Evolutionary conservation across 2,888 invertebrate genomes (phyloP), one percentile per base, ranked within the genome.

Genomic region (Drosophila antonietae): DNA sequence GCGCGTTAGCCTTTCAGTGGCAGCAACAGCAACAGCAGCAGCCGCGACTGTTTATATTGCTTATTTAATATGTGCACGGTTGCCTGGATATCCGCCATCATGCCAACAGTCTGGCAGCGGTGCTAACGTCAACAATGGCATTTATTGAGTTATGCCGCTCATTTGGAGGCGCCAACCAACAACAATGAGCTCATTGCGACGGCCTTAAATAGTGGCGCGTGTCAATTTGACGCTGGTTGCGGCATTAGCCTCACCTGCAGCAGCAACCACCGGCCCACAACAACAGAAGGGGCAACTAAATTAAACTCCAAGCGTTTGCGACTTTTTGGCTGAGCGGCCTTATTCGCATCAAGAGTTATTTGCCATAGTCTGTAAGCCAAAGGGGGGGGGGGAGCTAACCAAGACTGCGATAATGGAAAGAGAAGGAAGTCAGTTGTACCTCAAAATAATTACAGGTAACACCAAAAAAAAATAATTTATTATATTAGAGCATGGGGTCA

Each of bases 131-230:
- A 78, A 83, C 83, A 84, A 89, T 83, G 75, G 72, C 69, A 75
- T 89, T 88, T 83, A 85, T 85, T 85, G 90, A 89, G 90, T 90
- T 89, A 85, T 85, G 86, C 83, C 86, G 83, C 84, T 89, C 88
- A 88, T 88, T 89, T 85, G 74, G 70, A 72, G 88, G 73, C 69
- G 68, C 83, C 70, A 66, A 3, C 76, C 88, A 82, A 74, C 88
- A 51, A 85, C 84, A 85, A 85, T 85, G 83, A 74, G 76, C 88
- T 89, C 84, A 89, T 85, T 85, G 88, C 77, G 70, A 67, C 62
- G 52, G 61, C 73, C 72, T 82, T 85, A 88, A 85, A 85, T 89
- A 88, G 88, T 85, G 73, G 80, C 88, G 88, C 88, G 86, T 85
- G 84, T 88, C 90, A 85, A 89, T 88, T 89, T 88, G 65, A 69